Percentiles rank a stretch among this genome's conserved stretches.
These are phyloP conservation scores for Vultur gryphus DNA, from an alignment of 2,797 vertebrate genomes.

Conservation along the genomic window DNA sequence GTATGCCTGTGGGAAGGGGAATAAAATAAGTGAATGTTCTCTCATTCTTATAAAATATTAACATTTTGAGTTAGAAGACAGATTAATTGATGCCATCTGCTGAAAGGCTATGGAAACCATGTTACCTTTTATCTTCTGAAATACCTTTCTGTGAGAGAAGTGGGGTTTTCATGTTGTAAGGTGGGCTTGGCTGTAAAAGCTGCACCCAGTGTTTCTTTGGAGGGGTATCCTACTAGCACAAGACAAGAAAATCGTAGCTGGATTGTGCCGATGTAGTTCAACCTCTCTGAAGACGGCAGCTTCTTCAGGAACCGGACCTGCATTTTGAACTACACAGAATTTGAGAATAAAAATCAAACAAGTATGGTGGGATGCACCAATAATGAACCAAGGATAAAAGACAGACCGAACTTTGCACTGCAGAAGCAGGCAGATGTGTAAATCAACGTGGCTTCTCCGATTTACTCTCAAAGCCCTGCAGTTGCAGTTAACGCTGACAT, in stretches of 20 bases:
- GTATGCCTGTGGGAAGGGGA: neutral
- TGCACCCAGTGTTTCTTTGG: neutral
- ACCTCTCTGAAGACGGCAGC: neutral
- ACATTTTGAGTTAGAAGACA: neutral
- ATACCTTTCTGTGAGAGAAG: neutral
- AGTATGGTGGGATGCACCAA: too few relatives aligned
- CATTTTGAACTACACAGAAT: neutral
- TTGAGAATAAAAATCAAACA: neutral
- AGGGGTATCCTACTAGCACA: fast-evolving
- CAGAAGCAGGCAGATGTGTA: neutral
- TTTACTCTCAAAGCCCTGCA: neutral
- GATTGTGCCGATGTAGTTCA: neutral
- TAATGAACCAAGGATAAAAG: neutral
- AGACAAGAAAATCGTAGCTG: neutral
- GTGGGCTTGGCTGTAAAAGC: neutral
- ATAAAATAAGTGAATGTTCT: slow-evolving; percentile 2
- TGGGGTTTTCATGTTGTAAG: too few relatives aligned
- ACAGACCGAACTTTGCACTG: fast-evolving
- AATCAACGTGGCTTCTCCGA: fast-evolving
- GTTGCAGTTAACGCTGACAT: neutral
- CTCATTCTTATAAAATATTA: slow-evolving; percentile 9
- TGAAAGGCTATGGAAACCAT: neutral
- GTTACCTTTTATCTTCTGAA: neutral
- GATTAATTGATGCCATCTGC: slow-evolving; percentile 31
- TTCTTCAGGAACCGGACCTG: neutral